Conservation (phyloP, 2,888 invertebrate genomes). For the Leptinotarsa rubiginosa region DNA sequence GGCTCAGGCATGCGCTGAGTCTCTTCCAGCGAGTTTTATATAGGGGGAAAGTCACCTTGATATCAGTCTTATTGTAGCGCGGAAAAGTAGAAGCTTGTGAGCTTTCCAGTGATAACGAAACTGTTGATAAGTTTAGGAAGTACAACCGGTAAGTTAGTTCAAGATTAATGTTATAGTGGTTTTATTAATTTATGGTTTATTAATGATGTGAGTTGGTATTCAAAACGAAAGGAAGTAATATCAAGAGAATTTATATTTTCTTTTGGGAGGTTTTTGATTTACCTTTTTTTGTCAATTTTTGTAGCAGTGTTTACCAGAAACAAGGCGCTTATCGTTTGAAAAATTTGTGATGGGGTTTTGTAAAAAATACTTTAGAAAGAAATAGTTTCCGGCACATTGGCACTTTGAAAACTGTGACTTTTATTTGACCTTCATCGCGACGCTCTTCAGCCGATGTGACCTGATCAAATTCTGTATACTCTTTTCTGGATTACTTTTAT, state of each 20-base stretch:
- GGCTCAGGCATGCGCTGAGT: conserved; percentile 39
- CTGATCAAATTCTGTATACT: background rate
- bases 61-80: conserved; percentile 30
- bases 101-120: background rate
- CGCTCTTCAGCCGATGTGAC: background rate
- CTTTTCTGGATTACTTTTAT: no score
- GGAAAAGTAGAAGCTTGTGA: background rate
- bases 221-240: no score
- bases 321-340: no score
- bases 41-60: conserved; percentile 44
- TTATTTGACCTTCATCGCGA: background rate
- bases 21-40: conserved; percentile 35
- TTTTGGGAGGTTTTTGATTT: no score
- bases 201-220: no score
- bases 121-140: background rate
- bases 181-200: no score
- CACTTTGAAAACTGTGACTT: background rate
- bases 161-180: background rate
- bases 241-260: no score
- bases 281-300: no score
- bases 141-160: background rate
- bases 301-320: no score
- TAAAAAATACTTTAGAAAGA: no score
- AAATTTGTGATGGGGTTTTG: no score
- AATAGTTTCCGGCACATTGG: no score